phyloP scores from a whole-genome alignment of 2,888 invertebrate species.

The Drosophila bunnanda region DNA sequence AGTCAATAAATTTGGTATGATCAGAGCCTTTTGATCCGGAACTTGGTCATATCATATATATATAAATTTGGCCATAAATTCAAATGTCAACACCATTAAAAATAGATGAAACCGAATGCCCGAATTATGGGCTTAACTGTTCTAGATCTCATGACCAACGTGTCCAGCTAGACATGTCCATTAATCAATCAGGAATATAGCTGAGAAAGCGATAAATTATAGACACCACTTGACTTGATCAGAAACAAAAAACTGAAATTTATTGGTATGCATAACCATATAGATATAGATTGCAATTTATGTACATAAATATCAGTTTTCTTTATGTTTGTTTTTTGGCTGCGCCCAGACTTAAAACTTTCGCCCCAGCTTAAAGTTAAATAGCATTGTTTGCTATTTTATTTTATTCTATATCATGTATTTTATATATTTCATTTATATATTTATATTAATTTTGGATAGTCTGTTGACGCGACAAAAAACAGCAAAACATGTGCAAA shows the following conservation, averaged over 20 bases:
- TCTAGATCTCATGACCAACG: constrained; percentile 26
- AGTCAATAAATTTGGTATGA: constrained; percentile 8
- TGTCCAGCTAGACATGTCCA: constrained; percentile 18
- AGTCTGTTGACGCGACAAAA: constrained; percentile 37
- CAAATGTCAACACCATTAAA: constrained; percentile 1
- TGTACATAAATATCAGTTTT: neutral
- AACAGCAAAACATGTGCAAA: constrained; percentile 19
- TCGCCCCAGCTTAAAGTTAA: constrained; percentile 10
- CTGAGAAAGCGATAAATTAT: constrained; percentile 23
- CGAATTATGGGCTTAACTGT: constrained; percentile 10
- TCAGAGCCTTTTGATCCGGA: constrained; percentile 1
- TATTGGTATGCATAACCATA: neutral
- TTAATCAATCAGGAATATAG: constrained; percentile 34
- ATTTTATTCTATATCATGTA: too few relatives aligned
- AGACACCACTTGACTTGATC: constrained; percentile 2
- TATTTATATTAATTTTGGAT: constrained; percentile 8
- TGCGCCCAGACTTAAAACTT: constrained; percentile 17
- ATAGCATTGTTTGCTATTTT: constrained; percentile 2
- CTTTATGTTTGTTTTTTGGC: constrained; percentile 24
- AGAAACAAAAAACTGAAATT: neutral
- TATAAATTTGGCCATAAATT: constrained; percentile 16
- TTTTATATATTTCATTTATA: neutral
- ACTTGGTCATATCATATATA: constrained; percentile 3
- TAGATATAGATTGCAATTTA: constrained; percentile 1
- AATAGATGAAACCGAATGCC: constrained; percentile 24